Evolutionary conservation across 2,888 invertebrate species (phyloP).

Genomic region (Apotomis capreana): DNA sequence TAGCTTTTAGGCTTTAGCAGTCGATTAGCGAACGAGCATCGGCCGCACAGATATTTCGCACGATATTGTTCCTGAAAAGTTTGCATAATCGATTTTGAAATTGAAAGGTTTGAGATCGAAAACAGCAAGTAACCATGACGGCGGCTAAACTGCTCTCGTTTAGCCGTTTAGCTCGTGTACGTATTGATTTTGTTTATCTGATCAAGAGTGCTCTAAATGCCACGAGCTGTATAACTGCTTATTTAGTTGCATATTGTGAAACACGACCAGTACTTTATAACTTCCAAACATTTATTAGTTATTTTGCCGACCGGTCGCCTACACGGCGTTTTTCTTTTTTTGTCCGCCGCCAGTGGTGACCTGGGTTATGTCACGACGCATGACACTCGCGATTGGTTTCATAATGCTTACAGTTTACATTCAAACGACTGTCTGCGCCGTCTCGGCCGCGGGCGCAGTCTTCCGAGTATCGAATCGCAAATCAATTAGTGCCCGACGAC

Average conservation of each 20-base stretch:
- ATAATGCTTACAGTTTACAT: conserved; percentile 65
- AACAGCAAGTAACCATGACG: conserved; percentile 41
- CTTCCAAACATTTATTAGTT: conserved; percentile 17
- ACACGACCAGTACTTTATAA: conserved; percentile 20
- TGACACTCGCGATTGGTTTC: conserved; percentile 63
- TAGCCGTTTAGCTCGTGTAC: conserved; percentile 18
- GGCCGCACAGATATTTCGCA: conserved; percentile 12
- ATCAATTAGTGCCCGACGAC: conserved; percentile 52
- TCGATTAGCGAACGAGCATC: conserved; percentile 24
- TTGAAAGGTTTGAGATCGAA: conserved; percentile 18
- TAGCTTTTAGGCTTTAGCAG: conserved; percentile 27
- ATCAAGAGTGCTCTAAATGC: conserved; percentile 38
- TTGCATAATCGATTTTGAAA: conserved; percentile 34
- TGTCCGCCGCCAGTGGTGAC: conserved; percentile 21
- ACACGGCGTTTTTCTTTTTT: conserved; percentile 24
- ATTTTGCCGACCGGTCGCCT: conserved; percentile 28
- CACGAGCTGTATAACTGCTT: conserved; percentile 21
- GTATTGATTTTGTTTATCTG: conserved; percentile 39
- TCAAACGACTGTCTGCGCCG: conserved; percentile 48
- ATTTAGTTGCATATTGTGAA: conserved; percentile 31
- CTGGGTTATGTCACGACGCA: conserved; percentile 50
- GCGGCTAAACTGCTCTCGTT: conserved; percentile 37
- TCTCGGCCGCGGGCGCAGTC: conserved; percentile 42
- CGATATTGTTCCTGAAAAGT: conserved; percentile 31
- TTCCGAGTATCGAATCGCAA: conserved; percentile 55